A percentile compares a stretch with the other conserved stretches of the same genome.
phyloP scores from a whole-genome alignment of 1,140 invertebrate genomes.

The Cyphomyrmex costatus region DNA sequence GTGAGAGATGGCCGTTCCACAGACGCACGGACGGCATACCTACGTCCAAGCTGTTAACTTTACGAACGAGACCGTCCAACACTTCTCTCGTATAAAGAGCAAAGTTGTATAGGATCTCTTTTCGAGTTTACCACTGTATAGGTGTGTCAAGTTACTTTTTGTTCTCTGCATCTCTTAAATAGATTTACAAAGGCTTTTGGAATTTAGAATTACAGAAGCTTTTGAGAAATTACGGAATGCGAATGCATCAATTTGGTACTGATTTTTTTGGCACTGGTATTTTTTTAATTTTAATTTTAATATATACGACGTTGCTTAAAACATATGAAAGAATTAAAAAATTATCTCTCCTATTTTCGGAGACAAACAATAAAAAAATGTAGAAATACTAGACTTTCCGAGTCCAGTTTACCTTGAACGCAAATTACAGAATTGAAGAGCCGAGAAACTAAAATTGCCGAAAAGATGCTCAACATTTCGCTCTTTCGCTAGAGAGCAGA shows the following conservation, averaged over 20 bases:
- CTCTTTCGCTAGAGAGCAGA: conserved; percentile 20
- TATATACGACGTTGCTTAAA: too few relatives aligned
- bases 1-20: conserved; percentile 13
- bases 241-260: not conserved
- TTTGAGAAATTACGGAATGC: not conserved
- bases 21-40: not conserved
- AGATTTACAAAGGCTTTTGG: not conserved
- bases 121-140: not conserved
- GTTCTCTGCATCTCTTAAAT: not conserved
- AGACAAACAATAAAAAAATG: not conserved
- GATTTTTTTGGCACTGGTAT: not conserved
- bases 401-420: conserved; percentile 16
- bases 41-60: conserved; percentile 10
- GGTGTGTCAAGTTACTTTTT: not conserved
- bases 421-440: conserved; percentile 1
- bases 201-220: too few relatives aligned
- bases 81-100: conserved; percentile 10
- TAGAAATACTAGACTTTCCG: not conserved
- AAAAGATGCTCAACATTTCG: not conserved
- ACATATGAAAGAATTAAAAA: not conserved
- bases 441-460: not conserved
- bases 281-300: not conserved
- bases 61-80: not conserved
- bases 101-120: conserved; percentile 1
- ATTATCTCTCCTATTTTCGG: not conserved